Conservation (phyloP, 2,888 invertebrate species). For the Drosophila testacea region DNA sequence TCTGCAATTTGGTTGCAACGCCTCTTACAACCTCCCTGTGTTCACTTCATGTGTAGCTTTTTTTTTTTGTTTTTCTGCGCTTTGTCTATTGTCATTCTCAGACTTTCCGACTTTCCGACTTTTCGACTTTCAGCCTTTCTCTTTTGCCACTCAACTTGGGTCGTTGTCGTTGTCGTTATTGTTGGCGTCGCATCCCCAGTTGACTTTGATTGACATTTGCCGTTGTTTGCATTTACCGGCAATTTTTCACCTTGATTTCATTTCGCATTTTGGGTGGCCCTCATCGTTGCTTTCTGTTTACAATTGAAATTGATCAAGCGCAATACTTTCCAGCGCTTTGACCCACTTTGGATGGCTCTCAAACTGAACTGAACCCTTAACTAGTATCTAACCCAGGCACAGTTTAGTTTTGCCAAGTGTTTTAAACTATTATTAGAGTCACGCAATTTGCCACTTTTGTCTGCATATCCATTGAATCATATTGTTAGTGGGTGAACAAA, state of each 20-base stretch:
- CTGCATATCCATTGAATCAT: slow-evolving; percentile 13
- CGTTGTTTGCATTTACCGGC: slow-evolving; percentile 71
- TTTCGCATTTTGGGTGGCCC: slow-evolving; percentile 50
- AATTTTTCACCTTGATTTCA: slow-evolving; percentile 61
- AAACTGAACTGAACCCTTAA: background rate
- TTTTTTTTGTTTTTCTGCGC: slow-evolving; percentile 11
- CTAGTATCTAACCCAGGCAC: slow-evolving; percentile 13
- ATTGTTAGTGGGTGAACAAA: slow-evolving; percentile 5
- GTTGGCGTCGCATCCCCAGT: slow-evolving; percentile 58
- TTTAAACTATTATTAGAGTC: slow-evolving; percentile 51
- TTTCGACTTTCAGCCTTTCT: slow-evolving; percentile 60
- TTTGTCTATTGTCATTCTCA: slow-evolving; percentile 47
- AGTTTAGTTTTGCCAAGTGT: slow-evolving; percentile 34
- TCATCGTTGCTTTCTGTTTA: slow-evolving; percentile 29
- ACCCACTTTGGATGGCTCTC: slow-evolving; percentile 42
- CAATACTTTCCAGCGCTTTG: slow-evolving; percentile 41
- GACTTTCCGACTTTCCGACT: slow-evolving; percentile 14
- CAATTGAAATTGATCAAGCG: slow-evolving; percentile 61
- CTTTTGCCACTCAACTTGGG: slow-evolving; percentile 65
- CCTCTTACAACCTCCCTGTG: slow-evolving; percentile 6
- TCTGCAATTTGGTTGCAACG: slow-evolving; percentile 49
- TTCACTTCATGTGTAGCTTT: background rate
- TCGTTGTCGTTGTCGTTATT: slow-evolving; percentile 1
- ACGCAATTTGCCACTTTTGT: slow-evolving; percentile 47
- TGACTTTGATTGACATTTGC: slow-evolving; percentile 74